These are phyloP conservation scores for Sinhomidia bicolor DNA, from an alignment of 2,888 invertebrate species.

Conservation along the genomic window DNA sequence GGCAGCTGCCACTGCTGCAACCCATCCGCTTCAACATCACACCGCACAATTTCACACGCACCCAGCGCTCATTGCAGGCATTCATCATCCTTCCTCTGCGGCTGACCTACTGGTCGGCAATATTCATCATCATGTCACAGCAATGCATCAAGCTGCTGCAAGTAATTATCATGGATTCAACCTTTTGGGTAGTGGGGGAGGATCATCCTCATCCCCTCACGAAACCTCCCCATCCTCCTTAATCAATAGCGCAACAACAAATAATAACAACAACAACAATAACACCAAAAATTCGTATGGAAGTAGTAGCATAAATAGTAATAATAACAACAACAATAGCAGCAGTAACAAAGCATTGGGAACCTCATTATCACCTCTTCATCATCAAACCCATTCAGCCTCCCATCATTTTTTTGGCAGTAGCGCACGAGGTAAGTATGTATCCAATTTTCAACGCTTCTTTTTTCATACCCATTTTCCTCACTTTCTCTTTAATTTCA, in stretches of 20 bases:
- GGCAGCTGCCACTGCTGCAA: conserved; percentile 2
- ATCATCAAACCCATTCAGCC: conserved; percentile 43
- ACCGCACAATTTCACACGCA: conserved; percentile 60
- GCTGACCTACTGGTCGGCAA: conserved; percentile 59
- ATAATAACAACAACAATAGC: conserved; percentile 48
- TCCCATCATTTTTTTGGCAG: conserved; percentile 64
- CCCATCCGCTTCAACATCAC: conserved; percentile 54
- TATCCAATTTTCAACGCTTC: too few relatives aligned
- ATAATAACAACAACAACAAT: conserved; percentile 57
- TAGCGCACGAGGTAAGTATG: conserved; percentile 63
- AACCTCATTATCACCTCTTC: conserved; percentile 57
- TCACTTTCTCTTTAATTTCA: background rate
- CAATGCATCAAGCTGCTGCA: conserved; percentile 58
- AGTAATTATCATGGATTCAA: conserved; percentile 62
- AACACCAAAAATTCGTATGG: conserved; percentile 58
- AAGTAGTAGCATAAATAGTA: conserved; percentile 17
- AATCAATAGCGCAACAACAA: conserved; percentile 19
- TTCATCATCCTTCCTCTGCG: conserved; percentile 64
- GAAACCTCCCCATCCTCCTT: conserved; percentile 25
- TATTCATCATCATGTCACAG: conserved; percentile 61
- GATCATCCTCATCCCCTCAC: conserved; percentile 52
- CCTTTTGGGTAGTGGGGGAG: conserved; percentile 47
- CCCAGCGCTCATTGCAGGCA: conserved; percentile 55
- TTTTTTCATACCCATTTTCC: too few relatives aligned
- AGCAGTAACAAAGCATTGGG: conserved; percentile 33